Conservation (phyloP, 1,140 invertebrate species). For the Metaphire vulgaris region DNA sequence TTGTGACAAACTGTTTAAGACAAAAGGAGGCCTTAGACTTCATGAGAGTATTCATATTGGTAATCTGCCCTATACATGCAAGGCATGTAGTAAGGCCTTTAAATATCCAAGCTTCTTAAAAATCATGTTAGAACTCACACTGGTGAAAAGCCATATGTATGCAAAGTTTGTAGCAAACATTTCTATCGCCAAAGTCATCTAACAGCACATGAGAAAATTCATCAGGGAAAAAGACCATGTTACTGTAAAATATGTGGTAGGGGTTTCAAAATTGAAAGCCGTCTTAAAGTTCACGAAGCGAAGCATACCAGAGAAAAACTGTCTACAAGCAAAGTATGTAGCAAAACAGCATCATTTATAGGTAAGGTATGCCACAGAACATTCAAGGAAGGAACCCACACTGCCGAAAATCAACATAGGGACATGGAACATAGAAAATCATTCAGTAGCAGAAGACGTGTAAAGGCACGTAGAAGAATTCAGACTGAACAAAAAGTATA, state of each 20-base stretch:
- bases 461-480: no score
- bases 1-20: not conserved
- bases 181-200: not conserved
- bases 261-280: not conserved
- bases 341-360: no score
- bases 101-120: not conserved
- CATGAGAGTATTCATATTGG: not conserved
- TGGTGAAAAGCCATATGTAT: no score
- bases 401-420: no score
- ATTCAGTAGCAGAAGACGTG: no score
- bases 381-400: no score
- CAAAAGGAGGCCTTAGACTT: not conserved
- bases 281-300: not conserved
- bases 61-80: not conserved
- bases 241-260: not conserved
- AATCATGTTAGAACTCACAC: no score
- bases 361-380: no score
- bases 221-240: not conserved
- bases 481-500: no score
- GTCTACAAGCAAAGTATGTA: no score
- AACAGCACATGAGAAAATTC: conserved; percentile 7
- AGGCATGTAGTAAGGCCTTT: not conserved
- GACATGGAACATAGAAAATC: no score
- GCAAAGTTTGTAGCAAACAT: not conserved
- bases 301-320: conserved; percentile 11